Conservation (phyloP, 2,888 invertebrate genomes). For the Cistogaster globosa region DNA sequence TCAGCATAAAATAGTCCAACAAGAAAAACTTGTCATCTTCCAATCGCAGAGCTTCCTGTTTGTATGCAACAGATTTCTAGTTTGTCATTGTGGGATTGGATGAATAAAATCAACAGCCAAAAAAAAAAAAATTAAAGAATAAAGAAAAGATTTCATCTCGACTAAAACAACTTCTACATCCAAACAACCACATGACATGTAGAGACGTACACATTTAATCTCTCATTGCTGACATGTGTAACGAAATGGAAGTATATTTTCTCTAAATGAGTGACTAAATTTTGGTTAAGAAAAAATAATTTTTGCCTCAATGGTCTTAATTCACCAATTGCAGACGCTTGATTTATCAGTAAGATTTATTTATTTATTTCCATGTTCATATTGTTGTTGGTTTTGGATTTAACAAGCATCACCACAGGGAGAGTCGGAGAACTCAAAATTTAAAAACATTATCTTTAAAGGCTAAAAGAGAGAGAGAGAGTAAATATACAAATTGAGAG, state of each 20-base stretch:
- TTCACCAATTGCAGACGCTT: constrained; percentile 68
- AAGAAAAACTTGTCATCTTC: constrained; percentile 67
- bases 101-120: not conserved
- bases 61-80: constrained; percentile 61
- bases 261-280: constrained; percentile 5
- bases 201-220: not conserved
- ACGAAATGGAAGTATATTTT: not conserved
- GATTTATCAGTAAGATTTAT: constrained; percentile 73
- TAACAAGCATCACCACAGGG: constrained; percentile 46
- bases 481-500: not conserved
- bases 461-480: not conserved
- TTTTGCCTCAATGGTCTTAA: constrained; percentile 43
- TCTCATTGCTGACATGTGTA: constrained; percentile 23
- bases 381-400: constrained; percentile 57
- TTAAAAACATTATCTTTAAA: not conserved
- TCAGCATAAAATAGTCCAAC: constrained; percentile 25
- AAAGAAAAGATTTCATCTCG: constrained; percentile 62
- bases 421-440: constrained; percentile 6
- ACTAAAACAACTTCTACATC: constrained; percentile 56
- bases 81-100: constrained; percentile 49
- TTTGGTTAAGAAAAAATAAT: constrained; percentile 11
- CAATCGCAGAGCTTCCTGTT: constrained; percentile 63
- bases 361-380: constrained; percentile 46
- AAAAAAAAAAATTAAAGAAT: not conserved
- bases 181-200: not conserved